Evolutionary conservation across 1,140 invertebrate genomes (phyloP), one percentile per base, ranked within the genome.

Genomic region (Drosophila equinoxialis): DNA sequence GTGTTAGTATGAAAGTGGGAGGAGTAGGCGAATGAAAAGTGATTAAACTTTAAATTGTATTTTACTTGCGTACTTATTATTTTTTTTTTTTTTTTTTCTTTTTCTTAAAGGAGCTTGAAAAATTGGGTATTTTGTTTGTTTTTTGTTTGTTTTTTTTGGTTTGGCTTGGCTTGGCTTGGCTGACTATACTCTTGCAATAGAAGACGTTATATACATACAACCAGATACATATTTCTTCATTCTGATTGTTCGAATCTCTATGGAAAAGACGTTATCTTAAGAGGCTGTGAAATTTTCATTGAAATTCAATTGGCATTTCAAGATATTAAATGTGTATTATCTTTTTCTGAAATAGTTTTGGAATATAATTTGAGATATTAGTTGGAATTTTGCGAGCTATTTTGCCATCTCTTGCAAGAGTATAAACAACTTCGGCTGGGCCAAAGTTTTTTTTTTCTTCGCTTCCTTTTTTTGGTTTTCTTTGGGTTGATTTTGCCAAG

Each of bases 101-200:
- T 71, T 71, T 64, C 20, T 23, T 23, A 23, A 23, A 71, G 45
- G 45, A 75, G 72, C 14, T 67, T 75, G 26, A 51, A 71, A 71
- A 78, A 78, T 75, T 68, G 76, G 37, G 62, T 85, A 65, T 62
- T 68, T 70, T 45, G 14, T 59, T 70, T 45, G 55, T 17, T 60
- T 60, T 75, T 68, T 61, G 10, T 51, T 20, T 51, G 23, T 51
- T 45, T n/a, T n/a, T 17, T 48, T 51, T 51, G 10, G 17, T 8
- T 51, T 51, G 8, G 10, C 45, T 23, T 51, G 45, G 10, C 45
- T 23, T 51, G 45, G 14, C 17, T 48, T 37, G 35, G 2, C 10
- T 10, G 35, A 1, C 30, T 30, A 23, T 51, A 23, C 17, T 0
- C 45, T 51, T 11, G 17, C 45, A 23, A 51, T 10, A 10, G 14